A percentile compares a stretch with the other conserved stretches of the same genome.
Evolutionary conservation across 2,113 vertebrate species (phyloP).

Genomic region (Meriones unguiculatus): DNA sequence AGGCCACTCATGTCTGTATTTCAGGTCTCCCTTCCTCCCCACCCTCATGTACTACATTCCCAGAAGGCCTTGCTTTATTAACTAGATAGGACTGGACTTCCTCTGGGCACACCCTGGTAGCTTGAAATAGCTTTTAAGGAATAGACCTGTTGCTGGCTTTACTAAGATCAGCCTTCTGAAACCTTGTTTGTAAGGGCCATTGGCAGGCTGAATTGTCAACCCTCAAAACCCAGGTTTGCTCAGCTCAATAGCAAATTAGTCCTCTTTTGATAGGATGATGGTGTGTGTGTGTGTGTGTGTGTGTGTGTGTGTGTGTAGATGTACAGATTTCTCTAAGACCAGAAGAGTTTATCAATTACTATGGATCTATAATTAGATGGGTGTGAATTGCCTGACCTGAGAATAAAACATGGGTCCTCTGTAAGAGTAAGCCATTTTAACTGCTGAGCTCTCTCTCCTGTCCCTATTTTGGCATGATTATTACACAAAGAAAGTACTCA

Average conservation of each 20-base stretch:
- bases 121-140: neutral
- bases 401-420: too few relatives aligned
- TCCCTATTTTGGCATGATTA: neutral
- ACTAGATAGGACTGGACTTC: neutral
- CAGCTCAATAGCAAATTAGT: neutral
- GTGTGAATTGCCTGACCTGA: neutral
- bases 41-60: neutral
- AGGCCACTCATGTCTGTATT: neutral
- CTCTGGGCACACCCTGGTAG: neutral
- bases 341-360: neutral
- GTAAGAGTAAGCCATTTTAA: neutral
- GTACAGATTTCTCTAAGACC: too few relatives aligned
- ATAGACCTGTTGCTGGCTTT: neutral
- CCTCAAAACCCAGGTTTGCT: neutral
- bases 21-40: neutral
- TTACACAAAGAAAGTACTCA: neutral
- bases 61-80: neutral
- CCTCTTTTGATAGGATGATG: neutral
- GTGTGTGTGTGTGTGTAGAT: neutral
- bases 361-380: neutral
- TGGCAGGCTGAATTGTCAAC: neutral
- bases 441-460: too few relatives aligned
- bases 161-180: rapidly evolving
- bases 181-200: neutral
- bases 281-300: neutral